A percentile compares a stretch with the other conserved stretches of the same genome.
phyloP scores from a whole-genome alignment of 2,888 invertebrate species.

The Therioaphis trifolii region DNA sequence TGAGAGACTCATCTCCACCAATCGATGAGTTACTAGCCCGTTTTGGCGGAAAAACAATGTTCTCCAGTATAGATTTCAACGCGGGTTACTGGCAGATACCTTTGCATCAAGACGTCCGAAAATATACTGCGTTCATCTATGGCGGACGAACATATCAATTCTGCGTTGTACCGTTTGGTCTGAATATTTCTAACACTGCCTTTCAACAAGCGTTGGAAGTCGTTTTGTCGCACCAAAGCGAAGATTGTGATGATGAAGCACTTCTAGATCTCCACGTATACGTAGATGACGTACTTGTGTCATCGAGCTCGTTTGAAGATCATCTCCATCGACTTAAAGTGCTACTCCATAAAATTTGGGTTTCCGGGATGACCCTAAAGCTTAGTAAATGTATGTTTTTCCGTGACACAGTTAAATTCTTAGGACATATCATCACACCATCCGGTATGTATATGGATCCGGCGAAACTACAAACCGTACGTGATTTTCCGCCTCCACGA shows the following conservation, averaged over 20 bases:
- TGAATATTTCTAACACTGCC: conserved; percentile 6
- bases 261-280: neutral
- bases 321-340: neutral
- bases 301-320: neutral
- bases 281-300: conserved; percentile 13
- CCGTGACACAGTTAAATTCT: conserved; percentile 53
- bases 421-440: conserved; percentile 54
- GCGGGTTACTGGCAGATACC: conserved; percentile 7
- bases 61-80: neutral
- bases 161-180: neutral
- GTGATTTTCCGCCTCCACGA: neutral
- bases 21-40: neutral
- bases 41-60: neutral
- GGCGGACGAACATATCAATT: neutral
- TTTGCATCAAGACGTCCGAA: neutral
- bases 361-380: conserved; percentile 7
- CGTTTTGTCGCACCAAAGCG: neutral
- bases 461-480: neutral
- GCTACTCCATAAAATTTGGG: neutral
- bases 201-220: neutral
- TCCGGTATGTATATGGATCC: neutral
- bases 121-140: neutral
- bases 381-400: conserved; percentile 57
- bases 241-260: too few relatives aligned
- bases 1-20: neutral